Evolutionary conservation across 2,113 vertebrate genomes (phyloP).

Genomic region (Oreochromis spilurus): DNA sequence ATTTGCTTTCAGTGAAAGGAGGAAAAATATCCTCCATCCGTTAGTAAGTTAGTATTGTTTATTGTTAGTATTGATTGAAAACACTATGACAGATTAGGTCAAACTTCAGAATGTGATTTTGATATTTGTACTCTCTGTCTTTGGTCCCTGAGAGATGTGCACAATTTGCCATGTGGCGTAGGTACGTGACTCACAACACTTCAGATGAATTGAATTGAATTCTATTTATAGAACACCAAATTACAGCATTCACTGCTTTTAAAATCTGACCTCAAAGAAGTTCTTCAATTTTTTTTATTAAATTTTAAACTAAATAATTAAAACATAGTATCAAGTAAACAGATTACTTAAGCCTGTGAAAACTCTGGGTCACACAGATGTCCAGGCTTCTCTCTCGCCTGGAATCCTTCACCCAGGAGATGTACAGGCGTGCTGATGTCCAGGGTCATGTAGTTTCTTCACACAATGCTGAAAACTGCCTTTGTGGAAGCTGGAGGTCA

Average conservation of each 20-base stretch:
- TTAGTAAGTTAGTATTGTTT: not conserved
- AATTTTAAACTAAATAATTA: not conserved
- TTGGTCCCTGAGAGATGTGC: not conserved
- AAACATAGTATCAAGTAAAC: not conserved
- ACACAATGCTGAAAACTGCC: not conserved
- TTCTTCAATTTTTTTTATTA: not conserved
- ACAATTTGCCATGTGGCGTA: not conserved
- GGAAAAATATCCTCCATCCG: accelerated
- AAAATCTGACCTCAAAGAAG: not conserved
- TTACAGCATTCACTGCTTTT: not conserved
- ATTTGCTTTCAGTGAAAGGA: not conserved
- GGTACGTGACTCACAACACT: not conserved
- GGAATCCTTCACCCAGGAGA: not conserved
- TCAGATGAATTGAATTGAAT: not conserved
- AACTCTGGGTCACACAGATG: not conserved
- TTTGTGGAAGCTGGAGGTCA: not conserved
- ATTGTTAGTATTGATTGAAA: not conserved
- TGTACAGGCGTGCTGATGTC: not conserved
- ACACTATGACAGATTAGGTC: not conserved
- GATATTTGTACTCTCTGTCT: not conserved
- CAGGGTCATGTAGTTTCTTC: not conserved
- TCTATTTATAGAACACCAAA: not conserved
- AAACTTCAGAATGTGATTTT: not conserved
- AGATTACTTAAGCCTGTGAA: not conserved
- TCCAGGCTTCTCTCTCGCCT: not conserved